phyloP scores from a whole-genome alignment of 2,888 invertebrate genomes.

The Stomorhina lunata region DNA sequence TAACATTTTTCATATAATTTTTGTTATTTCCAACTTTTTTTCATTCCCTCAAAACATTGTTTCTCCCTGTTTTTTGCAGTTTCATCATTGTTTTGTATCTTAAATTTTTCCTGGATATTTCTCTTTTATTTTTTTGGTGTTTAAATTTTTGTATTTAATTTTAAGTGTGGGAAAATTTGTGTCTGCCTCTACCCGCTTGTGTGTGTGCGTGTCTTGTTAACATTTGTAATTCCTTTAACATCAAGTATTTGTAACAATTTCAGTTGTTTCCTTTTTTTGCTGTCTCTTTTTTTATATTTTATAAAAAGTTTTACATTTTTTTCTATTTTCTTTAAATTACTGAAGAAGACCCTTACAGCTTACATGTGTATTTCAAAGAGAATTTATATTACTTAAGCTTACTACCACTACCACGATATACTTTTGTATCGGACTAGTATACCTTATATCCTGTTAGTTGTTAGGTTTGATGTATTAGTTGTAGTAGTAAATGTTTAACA shows the following conservation, averaged over 20 bases:
- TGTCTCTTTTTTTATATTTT: background rate
- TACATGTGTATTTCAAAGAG: conserved; percentile 22
- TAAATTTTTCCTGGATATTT: background rate
- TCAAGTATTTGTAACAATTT: conserved; percentile 39
- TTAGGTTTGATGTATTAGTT: background rate
- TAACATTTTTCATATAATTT: conserved; percentile 52
- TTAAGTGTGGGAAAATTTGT: conserved; percentile 40
- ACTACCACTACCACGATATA: no score
- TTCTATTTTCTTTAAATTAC: background rate
- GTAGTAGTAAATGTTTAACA: background rate
- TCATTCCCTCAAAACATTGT: background rate
- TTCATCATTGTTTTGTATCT: background rate
- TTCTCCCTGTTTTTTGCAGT: background rate
- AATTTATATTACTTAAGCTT: conserved; percentile 34
- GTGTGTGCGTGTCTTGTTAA: no score
- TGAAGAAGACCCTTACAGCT: background rate
- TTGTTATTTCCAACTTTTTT: background rate
- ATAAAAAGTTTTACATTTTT: background rate
- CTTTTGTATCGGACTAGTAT: no score
- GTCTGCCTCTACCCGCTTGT: no score
- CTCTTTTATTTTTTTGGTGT: background rate
- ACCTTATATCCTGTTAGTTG: no score
- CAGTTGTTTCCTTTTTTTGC: background rate
- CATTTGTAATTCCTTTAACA: conserved; percentile 62
- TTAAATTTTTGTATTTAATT: conserved; percentile 10